A percentile compares a stretch with the other conserved stretches of the same genome.
phyloP scores from a whole-genome alignment of 1,140 invertebrate genomes.

The Calephelis nemesis region DNA sequence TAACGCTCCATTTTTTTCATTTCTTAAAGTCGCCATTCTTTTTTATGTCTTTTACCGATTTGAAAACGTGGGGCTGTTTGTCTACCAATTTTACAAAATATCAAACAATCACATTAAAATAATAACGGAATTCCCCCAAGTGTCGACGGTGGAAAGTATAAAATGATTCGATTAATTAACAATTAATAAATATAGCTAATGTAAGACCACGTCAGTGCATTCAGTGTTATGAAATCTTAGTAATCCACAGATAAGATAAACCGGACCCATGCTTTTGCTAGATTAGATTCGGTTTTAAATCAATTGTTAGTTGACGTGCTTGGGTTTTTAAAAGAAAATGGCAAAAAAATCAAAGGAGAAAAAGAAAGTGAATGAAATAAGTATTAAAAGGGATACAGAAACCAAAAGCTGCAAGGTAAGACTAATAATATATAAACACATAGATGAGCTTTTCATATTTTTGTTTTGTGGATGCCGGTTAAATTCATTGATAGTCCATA shows the following conservation, averaged over 20 bases:
- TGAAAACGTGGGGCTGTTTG: no score
- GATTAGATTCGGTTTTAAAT: constrained; percentile 6
- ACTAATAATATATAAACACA: no score
- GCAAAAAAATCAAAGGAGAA: constrained; percentile 17
- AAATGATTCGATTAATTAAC: constrained; percentile 1
- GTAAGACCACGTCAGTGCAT: constrained; percentile 2
- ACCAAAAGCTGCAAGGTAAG: background rate
- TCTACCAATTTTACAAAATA: background rate
- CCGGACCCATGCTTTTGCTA: background rate
- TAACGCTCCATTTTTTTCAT: no score
- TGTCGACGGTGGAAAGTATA: background rate
- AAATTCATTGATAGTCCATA: no score
- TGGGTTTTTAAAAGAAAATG: background rate
- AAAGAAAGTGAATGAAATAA: constrained; percentile 11
- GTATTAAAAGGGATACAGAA: constrained; percentile 3
- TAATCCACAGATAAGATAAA: constrained; percentile 10
- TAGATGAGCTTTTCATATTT: no score
- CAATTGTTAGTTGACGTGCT: background rate
- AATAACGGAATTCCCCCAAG: background rate
- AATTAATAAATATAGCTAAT: no score
- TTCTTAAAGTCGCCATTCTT: no score
- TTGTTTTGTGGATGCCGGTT: no score
- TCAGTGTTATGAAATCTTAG: background rate
- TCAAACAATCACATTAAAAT: background rate
- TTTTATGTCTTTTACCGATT: no score